Base-by-base conservation (phyloP, 1,140 invertebrate genomes). In the Coptotermes formosanus region DNA sequence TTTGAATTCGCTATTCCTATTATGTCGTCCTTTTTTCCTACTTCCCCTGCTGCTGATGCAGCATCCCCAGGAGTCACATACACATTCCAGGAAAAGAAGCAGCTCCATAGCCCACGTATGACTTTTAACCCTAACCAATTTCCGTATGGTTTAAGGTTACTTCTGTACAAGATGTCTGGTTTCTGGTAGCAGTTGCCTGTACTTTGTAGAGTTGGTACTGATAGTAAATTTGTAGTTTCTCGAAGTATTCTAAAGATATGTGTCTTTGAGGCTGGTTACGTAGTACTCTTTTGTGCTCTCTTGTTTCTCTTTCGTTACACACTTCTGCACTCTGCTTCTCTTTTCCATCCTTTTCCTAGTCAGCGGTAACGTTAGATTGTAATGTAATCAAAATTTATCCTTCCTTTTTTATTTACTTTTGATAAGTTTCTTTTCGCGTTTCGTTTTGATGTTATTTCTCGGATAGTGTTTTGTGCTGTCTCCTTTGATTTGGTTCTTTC, bases 121-220 rank as follows among this genome's bases (percentile, higher is more conserved):
- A 75, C 64, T 25, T 75, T 75, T 75, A 75, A 2, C 64, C n/a
- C 25, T 75, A 75, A 75, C 25, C 64, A 75, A 75, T 75, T 75
- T 75, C 64, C 64, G 30, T 75, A n/a, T 75, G 64, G 64, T 75
- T 75, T 75, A 75, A 75, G 25, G 64, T n/a, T 75, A 30, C 64
- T 75, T 30, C 64, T 69, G 64, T 9, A 75, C 7, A 75, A 30
- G 64, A 75, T 6, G 7, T n/a, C 9, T 11, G 64, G 64, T 30
- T 75, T 75, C 3, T 30, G 64, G 25, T 75, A 75, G n/a, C 25
- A 9, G 64, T 38, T 4, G 38, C 4, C 38, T 75, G 30, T 75
- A 30, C 30, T 75, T 75, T 25, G 30, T 25, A 1, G 30, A 75
- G 64, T 75, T 75, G 64, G 19, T 30, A 30, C 25, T 75, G 64